Percentiles rank a stretch among this genome's conserved stretches.
Evolutionary conservation across 2,888 invertebrate genomes (phyloP).

Genomic region (Tinea pellionella): DNA sequence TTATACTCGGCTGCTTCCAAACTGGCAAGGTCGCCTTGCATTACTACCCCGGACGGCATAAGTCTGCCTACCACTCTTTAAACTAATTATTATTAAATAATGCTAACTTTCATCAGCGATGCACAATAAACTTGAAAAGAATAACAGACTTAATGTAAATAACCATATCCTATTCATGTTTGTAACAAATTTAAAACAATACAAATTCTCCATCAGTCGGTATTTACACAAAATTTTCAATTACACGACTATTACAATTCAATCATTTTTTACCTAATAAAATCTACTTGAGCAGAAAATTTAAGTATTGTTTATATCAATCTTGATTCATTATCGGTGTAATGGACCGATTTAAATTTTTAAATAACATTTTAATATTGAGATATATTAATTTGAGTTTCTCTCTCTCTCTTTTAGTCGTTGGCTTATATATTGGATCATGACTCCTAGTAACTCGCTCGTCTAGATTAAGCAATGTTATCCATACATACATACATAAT

Average conservation of each 20-base stretch:
- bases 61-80: too few species aligned
- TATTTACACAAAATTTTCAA: neutral
- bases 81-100: too few species aligned
- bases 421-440: too few species aligned
- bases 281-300: neutral
- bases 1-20: too few species aligned
- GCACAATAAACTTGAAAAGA: neutral
- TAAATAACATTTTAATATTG: too few species aligned
- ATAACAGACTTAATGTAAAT: neutral
- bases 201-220: neutral
- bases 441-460: too few species aligned
- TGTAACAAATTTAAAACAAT: neutral
- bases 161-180: neutral
- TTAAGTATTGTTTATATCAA: neutral
- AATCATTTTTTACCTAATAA: neutral
- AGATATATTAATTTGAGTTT: too few species aligned
- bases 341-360: neutral
- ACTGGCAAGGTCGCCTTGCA: too few species aligned
- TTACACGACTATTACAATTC: neutral
- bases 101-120: neutral
- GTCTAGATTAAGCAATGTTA: too few species aligned
- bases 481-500: too few species aligned
- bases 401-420: too few species aligned
- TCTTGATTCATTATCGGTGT: neutral
- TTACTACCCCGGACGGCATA: too few species aligned